These are phyloP conservation scores for Serrognathus titanus DNA, from an alignment of 2,888 invertebrate species.

Conservation along the genomic window DNA sequence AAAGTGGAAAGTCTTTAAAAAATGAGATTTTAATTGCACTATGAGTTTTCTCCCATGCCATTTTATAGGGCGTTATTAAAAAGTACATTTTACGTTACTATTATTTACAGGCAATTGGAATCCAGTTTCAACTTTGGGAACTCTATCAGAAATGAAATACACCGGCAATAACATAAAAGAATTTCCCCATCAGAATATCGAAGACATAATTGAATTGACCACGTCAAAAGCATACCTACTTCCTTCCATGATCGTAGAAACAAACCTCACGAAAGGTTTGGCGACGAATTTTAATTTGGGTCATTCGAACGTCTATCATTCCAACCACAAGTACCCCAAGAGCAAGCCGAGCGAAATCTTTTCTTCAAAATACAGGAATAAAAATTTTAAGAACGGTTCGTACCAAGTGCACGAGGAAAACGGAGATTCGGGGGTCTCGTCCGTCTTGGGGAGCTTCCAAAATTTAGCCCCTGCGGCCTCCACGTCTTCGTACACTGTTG, in stretches of 20 bases:
- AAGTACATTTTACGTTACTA: no score
- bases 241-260: conserved; percentile 8
- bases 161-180: neutral
- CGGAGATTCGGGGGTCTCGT: neutral
- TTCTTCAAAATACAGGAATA: neutral
- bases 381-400: neutral
- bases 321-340: neutral
- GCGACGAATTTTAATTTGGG: conserved; percentile 1
- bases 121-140: neutral
- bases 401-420: conserved; percentile 5
- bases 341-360: neutral
- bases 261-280: neutral
- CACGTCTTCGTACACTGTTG: conserved; percentile 1
- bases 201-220: conserved; percentile 8
- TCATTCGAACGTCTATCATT: no score
- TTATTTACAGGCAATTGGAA: conserved; percentile 4
- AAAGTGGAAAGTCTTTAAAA: no score
- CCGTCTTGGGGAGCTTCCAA: conserved; percentile 3
- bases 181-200: neutral
- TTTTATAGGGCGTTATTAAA: no score
- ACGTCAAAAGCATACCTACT: conserved; percentile 12
- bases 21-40: no score
- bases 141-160: neutral
- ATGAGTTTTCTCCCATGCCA: no score
- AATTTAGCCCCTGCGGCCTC: conserved; percentile 6